Evolutionary conservation across 2,888 invertebrate genomes (phyloP).

Genomic region (Noctua fimbriata): DNA sequence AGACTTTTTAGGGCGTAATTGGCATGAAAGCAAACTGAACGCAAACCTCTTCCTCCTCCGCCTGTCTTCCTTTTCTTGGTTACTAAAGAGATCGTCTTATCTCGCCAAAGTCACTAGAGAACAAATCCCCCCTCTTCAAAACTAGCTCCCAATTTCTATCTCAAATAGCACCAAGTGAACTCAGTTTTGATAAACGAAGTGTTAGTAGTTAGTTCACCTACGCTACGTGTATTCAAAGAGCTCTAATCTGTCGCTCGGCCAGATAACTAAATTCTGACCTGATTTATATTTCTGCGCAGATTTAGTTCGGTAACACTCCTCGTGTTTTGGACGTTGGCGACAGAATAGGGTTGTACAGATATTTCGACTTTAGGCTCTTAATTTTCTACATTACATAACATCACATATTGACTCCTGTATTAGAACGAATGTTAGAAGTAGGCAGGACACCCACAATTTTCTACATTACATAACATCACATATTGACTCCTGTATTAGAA

Average conservation of each 20-base stretch:
- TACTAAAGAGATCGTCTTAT: neutral
- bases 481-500: neutral
- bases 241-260: slow-evolving; percentile 50
- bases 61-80: neutral
- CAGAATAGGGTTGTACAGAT: slow-evolving; percentile 51
- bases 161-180: slow-evolving; percentile 22
- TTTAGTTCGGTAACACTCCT: slow-evolving; percentile 58
- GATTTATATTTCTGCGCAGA: slow-evolving; percentile 62
- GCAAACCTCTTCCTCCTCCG: neutral
- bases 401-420: neutral
- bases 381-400: neutral
- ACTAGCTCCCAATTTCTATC: slow-evolving; percentile 18
- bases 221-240: slow-evolving; percentile 44
- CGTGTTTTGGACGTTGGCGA: slow-evolving; percentile 47
- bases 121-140: neutral
- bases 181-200: slow-evolving; percentile 19
- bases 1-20: neutral
- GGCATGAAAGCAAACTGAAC: neutral
- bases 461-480: neutral
- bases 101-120: neutral
- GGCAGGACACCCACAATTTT: neutral
- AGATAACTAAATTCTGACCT: slow-evolving; percentile 60
- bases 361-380: neutral
- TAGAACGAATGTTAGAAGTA: neutral
- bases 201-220: slow-evolving; percentile 30